Percentiles rank a stretch among this genome's conserved stretches.
Evolutionary conservation across 2,797 vertebrate species (phyloP).

Genomic region (Acanthornis magna): DNA sequence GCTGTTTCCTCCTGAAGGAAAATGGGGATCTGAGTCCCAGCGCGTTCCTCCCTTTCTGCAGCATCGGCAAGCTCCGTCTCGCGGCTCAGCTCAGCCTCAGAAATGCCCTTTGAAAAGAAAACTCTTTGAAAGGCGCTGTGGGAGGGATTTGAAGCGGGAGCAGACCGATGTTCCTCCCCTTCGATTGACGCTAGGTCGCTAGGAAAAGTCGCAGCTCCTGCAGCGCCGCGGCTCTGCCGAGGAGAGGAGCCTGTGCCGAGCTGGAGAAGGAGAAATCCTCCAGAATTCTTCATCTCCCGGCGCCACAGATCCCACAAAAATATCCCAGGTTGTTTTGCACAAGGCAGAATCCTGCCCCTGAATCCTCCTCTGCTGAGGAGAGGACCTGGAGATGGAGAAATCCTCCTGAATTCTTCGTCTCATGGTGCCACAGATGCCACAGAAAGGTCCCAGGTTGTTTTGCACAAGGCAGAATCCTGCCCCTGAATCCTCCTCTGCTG

Average conservation of each 20-base stretch:
- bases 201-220: background rate
- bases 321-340: too few species aligned
- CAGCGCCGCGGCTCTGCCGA: background rate
- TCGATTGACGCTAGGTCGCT: accelerated
- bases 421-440: too few species aligned
- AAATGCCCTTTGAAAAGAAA: background rate
- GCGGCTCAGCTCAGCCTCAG: background rate
- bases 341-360: too few species aligned
- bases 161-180: background rate
- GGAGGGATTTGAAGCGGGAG: background rate
- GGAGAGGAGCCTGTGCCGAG: background rate
- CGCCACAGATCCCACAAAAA: too few species aligned
- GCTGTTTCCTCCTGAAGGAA: accelerated
- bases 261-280: background rate
- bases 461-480: too few species aligned
- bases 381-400: too few species aligned
- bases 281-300: too few species aligned
- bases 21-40: accelerated
- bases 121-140: background rate
- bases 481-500: too few species aligned
- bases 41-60: background rate
- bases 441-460: too few species aligned
- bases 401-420: too few species aligned
- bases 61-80: background rate
- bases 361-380: too few species aligned